Conservation (phyloP, 37 sponge, comb jelly and placozoan species). For the Lycopodina hypogea region DNA sequence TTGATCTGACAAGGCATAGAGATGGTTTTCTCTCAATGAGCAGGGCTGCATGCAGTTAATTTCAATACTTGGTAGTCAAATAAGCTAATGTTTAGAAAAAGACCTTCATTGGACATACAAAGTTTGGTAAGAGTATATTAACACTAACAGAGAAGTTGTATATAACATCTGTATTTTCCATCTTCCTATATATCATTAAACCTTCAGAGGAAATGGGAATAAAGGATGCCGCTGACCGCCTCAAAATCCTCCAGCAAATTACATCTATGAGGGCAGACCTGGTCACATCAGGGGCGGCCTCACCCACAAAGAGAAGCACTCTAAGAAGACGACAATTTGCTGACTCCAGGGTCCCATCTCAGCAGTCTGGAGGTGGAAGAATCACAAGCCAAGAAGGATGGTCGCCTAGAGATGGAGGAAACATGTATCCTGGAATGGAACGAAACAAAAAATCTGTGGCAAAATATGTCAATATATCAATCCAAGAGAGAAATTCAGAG, state of each 20-base stretch:
- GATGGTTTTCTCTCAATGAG: no score
- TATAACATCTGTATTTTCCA: no score
- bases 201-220: slow-evolving; percentile 45
- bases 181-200: no score
- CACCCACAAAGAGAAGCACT: slow-evolving; percentile 1
- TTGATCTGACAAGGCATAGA: no score
- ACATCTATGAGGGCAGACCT: slow-evolving; percentile 67
- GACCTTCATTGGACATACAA: no score
- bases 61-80: no score
- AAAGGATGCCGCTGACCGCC: slow-evolving; percentile 43
- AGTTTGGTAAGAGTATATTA: no score
- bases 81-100: no score
- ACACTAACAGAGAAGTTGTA: no score
- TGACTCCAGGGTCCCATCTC: slow-evolving; percentile 2
- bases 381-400: neutral
- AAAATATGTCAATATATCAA: neutral
- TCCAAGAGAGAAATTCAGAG: slow-evolving; percentile 9
- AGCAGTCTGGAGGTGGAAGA: neutral
- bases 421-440: neutral
- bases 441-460: neutral
- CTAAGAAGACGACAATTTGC: slow-evolving; percentile 23
- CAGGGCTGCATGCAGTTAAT: no score
- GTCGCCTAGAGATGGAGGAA: neutral
- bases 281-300: slow-evolving; percentile 15
- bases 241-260: slow-evolving; percentile 59